Percentiles rank a stretch among this genome's conserved stretches.
These are phyloP conservation scores for Dromas ardeola DNA, from an alignment of 2,113 vertebrate species.

Conservation along the genomic window DNA sequence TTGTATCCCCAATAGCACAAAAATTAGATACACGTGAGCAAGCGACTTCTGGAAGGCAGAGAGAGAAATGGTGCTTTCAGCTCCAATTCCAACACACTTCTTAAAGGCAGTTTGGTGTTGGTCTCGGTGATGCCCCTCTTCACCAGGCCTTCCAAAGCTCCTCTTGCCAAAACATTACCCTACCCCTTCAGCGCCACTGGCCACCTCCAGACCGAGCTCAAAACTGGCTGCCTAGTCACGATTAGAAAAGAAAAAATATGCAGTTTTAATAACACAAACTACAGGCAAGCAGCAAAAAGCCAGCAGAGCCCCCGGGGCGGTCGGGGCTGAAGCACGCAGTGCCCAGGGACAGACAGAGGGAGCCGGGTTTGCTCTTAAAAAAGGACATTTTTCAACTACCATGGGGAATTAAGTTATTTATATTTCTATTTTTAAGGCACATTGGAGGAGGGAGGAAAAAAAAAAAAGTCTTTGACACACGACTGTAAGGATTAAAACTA, in stretches of 20 bases:
- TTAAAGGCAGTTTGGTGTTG: background rate
- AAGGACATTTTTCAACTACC: background rate
- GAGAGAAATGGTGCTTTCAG: background rate
- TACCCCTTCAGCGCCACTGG: background rate
- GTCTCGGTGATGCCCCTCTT: background rate
- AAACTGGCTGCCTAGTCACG: background rate
- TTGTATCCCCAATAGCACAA: background rate
- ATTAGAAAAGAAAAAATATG: background rate
- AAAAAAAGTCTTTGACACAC: background rate
- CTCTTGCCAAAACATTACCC: background rate
- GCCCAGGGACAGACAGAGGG: no score
- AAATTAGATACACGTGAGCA: background rate
- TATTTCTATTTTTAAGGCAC: background rate
- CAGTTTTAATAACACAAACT: background rate
- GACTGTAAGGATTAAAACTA: background rate
- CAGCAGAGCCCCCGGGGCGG: accelerated
- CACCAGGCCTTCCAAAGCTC: background rate
- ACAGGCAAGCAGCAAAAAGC: background rate
- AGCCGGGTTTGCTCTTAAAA: background rate
- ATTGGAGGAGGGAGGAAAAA: background rate
- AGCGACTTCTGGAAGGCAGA: background rate
- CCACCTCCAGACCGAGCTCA: accelerated
- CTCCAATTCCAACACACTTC: background rate
- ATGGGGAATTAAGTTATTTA: background rate
- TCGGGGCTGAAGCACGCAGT: accelerated